phyloP scores from a whole-genome alignment of 2,113 vertebrate genomes.

The Crocuta crocuta region DNA sequence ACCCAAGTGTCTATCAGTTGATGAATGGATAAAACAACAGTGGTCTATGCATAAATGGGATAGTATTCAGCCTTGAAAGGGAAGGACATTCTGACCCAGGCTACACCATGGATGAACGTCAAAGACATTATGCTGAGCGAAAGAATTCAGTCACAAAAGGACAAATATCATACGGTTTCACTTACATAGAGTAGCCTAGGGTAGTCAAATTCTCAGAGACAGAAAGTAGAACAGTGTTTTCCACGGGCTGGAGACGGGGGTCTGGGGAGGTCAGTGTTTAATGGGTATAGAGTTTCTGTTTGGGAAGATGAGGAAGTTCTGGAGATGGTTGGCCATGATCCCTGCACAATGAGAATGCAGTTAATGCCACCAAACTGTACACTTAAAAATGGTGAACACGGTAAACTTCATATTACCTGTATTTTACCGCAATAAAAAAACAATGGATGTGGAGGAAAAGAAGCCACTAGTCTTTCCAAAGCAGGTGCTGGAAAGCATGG shows the following conservation, averaged over 20 bases:
- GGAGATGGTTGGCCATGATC: neutral
- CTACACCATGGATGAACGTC: neutral
- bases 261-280: neutral
- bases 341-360: neutral
- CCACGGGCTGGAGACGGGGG: too few species aligned
- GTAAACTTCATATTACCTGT: neutral
- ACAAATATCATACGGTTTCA: neutral
- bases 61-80: neutral
- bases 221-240: neutral
- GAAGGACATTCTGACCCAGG: neutral
- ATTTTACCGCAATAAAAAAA: neutral
- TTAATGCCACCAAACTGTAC: neutral
- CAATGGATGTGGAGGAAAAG: neutral
- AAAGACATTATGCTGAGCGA: neutral
- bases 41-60: neutral
- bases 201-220: neutral
- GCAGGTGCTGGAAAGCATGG: rapidly evolving
- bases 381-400: neutral
- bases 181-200: neutral
- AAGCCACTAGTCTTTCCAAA: neutral
- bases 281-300: neutral
- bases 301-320: neutral
- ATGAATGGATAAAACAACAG: neutral
- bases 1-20: neutral
- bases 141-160: neutral